Evolutionary conservation across 2,888 invertebrate genomes (phyloP), one percentile per base, ranked within the genome.

Genomic region (Eledona agricola): DNA sequence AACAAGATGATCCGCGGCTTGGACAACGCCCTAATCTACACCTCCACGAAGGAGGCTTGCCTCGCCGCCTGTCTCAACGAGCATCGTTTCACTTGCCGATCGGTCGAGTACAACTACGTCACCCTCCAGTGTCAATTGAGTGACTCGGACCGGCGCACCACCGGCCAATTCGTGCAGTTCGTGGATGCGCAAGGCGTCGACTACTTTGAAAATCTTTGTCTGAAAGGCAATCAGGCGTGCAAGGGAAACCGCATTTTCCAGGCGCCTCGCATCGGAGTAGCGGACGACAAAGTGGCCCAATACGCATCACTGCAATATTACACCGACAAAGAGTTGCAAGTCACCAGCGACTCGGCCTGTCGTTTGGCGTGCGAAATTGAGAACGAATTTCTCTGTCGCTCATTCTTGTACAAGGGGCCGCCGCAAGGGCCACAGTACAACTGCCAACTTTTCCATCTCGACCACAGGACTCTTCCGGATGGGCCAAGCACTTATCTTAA

Each of bases 1-100:
- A 94, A 94, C 75, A 93, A 93, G 77, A 89, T 93, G 78, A 88
- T 95, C 51, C 84, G 93, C 22, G 93, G 93, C 0, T 80, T 93
- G 66, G 94, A 95, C 80, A 93, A 94, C 71, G 92, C 93, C 20
- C 82, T 94, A 55, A 93, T 95, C 74, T 95, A 93, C 76, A 93
- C 94, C 1, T 93, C 93, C 32, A 93, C 94, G 50, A 95, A 95
- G 77, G 95, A 95, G 79, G 93, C 93, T 53, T 96, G 95, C 71
- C 81, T 95, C 15, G 91, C 94, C 13, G 92, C 95, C 23, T 96
- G 95, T 74, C 81, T 95, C 42, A 94, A 94, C 73, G 95, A 96
- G 86, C 90, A 92, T 75, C 89, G 93, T 42, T 95, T 95, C 76
- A 87, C 88, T 6, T 96, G 95, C 71, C 88, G 95, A 4, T 94